phyloP scores from a whole-genome alignment of 1,140 invertebrate genomes.

The Drosophila erecta region DNA sequence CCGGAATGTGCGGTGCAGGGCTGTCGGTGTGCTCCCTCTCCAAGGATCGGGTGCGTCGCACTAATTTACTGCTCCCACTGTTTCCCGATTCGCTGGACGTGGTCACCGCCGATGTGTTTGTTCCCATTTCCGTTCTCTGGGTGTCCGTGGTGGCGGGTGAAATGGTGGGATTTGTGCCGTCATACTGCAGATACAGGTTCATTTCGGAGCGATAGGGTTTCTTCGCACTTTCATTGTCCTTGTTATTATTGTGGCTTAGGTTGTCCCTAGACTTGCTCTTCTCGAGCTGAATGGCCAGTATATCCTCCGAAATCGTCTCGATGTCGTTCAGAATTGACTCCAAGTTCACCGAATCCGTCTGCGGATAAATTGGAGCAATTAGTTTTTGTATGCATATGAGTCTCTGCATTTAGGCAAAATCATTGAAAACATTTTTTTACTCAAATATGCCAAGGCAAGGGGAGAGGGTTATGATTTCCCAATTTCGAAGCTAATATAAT shows the following conservation, averaged over 20 bases:
- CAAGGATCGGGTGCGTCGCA: slow-evolving; percentile 58
- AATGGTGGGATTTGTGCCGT: slow-evolving; percentile 63
- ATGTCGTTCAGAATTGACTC: slow-evolving; percentile 86
- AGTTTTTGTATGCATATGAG: too few species aligned
- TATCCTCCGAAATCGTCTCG: slow-evolving; percentile 85
- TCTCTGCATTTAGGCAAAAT: not conserved
- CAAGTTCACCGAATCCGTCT: slow-evolving; percentile 84
- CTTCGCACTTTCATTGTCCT: slow-evolving; percentile 54
- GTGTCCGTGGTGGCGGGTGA: slow-evolving; percentile 39
- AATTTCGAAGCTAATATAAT: not conserved
- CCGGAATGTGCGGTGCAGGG: slow-evolving; percentile 78
- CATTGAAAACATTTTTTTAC: not conserved
- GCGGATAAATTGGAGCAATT: not conserved
- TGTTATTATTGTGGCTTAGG: slow-evolving; percentile 35
- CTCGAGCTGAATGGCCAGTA: slow-evolving; percentile 77
- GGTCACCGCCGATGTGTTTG: slow-evolving; percentile 13
- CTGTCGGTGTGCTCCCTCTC: slow-evolving; percentile 76
- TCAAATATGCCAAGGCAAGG: not conserved
- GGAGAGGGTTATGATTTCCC: not conserved
- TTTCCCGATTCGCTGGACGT: slow-evolving; percentile 38
- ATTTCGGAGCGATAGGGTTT: slow-evolving; percentile 84
- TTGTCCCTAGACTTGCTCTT: slow-evolving; percentile 77
- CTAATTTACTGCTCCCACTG: slow-evolving; percentile 41
- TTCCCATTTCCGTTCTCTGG: slow-evolving; percentile 14
- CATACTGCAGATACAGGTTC: slow-evolving; percentile 78